phyloP scores from a whole-genome alignment of 2,888 invertebrate genomes.

The Alloplasta piceator region DNA sequence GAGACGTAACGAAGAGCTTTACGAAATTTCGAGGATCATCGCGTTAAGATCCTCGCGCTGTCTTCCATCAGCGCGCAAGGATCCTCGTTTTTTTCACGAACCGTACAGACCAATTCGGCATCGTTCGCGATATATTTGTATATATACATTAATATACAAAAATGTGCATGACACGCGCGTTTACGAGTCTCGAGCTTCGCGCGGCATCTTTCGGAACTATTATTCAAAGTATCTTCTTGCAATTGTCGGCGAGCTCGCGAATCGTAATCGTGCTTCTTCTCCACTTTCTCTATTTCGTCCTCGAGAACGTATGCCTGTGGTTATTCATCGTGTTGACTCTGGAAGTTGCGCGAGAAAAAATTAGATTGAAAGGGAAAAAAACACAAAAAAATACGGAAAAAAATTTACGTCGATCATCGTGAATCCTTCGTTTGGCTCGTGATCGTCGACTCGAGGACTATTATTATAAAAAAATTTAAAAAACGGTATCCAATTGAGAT shows the following conservation, averaged over 20 bases:
- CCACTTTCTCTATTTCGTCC: constrained; percentile 7
- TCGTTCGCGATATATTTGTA: constrained; percentile 23
- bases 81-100: constrained; percentile 3
- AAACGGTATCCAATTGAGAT: background rate
- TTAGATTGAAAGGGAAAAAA: background rate
- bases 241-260: constrained; percentile 60
- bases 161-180: constrained; percentile 41
- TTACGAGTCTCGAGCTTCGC: constrained; percentile 63
- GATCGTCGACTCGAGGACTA: background rate
- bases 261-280: background rate
- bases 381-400: background rate
- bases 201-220: constrained; percentile 63
- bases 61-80: constrained; percentile 30
- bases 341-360: constrained; percentile 15
- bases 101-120: background rate
- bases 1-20: constrained; percentile 13
- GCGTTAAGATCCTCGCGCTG: constrained; percentile 6
- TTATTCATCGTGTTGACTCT: constrained; percentile 20
- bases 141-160: constrained; percentile 5
- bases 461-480: background rate
- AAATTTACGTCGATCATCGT: constrained; percentile 9
- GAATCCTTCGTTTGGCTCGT: constrained; percentile 16
- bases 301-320: background rate
- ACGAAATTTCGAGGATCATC: constrained; percentile 22
- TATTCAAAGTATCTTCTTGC: constrained; percentile 66